These are phyloP conservation scores for Haplochromis vanheusdeni DNA, from an alignment of 2,113 vertebrate species.

Conservation along the genomic window DNA sequence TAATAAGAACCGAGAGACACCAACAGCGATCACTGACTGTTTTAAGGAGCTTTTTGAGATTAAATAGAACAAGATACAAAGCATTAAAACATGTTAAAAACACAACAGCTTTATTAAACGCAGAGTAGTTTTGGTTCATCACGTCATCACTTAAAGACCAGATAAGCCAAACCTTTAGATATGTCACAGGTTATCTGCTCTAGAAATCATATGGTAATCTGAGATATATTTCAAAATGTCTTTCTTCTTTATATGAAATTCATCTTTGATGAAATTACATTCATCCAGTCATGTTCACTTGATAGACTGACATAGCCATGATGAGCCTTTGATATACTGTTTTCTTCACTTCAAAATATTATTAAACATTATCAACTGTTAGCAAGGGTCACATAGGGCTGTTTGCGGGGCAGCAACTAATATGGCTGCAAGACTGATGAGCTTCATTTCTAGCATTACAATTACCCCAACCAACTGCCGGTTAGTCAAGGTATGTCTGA, in stretches of 20 bases:
- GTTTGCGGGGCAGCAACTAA: neutral
- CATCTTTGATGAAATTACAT: neutral
- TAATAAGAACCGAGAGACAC: neutral
- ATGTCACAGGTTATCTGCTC: neutral
- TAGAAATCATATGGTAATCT: neutral
- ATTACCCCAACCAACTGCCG: neutral
- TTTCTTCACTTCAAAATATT: neutral
- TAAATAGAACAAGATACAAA: neutral
- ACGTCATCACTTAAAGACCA: neutral
- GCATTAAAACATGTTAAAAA: neutral
- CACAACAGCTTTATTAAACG: neutral
- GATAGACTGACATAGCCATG: neutral
- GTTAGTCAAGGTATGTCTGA: neutral
- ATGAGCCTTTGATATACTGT: neutral
- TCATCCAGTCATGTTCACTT: neutral
- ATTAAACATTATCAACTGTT: neutral
- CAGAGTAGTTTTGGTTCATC: neutral
- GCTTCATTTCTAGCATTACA: neutral
- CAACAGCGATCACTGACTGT: neutral
- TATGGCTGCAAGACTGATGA: neutral
- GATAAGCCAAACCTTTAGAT: neutral
- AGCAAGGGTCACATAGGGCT: neutral
- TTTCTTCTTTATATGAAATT: neutral
- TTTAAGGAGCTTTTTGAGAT: neutral
- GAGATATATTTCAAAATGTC: neutral